phyloP scores from a whole-genome alignment of 2,113 vertebrate genomes.

The Bothrops jararaca region DNA sequence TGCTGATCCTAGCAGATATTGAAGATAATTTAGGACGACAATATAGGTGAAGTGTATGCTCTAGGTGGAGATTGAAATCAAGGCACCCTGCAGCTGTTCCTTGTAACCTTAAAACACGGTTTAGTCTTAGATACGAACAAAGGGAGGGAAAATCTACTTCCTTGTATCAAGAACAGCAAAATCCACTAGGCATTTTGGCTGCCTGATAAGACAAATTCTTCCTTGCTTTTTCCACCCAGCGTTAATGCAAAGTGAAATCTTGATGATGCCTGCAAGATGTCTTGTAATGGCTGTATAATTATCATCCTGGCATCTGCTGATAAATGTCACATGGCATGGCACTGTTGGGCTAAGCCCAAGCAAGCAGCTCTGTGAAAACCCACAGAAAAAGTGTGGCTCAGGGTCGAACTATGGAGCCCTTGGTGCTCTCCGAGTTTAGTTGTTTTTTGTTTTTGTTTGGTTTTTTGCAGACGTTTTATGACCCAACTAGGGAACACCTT shows the following conservation, averaged over 20 bases:
- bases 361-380: background rate
- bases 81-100: background rate
- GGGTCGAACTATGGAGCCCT: too few species aligned
- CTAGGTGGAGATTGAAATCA: background rate
- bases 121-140: background rate
- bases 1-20: background rate
- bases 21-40: background rate
- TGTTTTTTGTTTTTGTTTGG: too few species aligned
- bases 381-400: background rate
- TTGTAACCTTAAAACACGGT: background rate
- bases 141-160: background rate
- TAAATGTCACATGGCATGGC: background rate
- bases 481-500: background rate
- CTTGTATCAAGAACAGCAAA: background rate
- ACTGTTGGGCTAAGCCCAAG: background rate
- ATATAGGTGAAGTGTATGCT: background rate
- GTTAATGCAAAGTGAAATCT: background rate
- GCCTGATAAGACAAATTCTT: background rate
- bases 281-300: background rate
- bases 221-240: background rate
- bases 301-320: constrained; percentile 39
- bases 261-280: background rate
- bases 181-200: background rate
- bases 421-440: too few species aligned
- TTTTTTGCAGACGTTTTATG: background rate